Evolutionary conservation across 2,113 vertebrate genomes (phyloP), one percentile per base, ranked within the genome.

Genomic region (Bubo scandiacus): DNA sequence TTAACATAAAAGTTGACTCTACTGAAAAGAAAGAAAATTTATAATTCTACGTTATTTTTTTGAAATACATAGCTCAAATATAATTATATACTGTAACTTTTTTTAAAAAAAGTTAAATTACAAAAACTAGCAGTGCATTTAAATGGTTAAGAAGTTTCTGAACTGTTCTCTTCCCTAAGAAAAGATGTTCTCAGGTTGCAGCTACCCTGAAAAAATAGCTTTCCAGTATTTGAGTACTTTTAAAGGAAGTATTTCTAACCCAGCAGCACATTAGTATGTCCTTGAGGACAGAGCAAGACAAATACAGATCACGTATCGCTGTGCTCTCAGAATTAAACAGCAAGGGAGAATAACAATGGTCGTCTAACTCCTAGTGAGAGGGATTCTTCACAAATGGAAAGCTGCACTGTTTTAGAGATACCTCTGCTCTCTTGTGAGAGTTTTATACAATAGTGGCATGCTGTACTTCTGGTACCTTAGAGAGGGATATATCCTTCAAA

Each of bases 121-220:
- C 51, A 85, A 89, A 82, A 92, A 13, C n/a, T 65, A 51, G 1
- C 15, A 36, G 54, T 68, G 89, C 70, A 85, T 81, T 89, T 80
- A 92, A 96, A 95, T 42, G 42, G 94, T 95, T 96, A 96, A 96
- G 88, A 86, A 88, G 38, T 94, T 95, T 91, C 73, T 75, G 62
- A 94, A 80, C 32, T 26, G 42, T 20, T 86, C 61, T 94, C 58
- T 91, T 85, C 63, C 49, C 62, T 81, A 90, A 66, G 81, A 92
- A 92, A 89, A 95, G 73, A 95, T 21, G 74, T 92, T 96, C 95
- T 96, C 92, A 81, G 40, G 78, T 95, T 96, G 94, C 93, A 97
- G 78, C 81, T 92, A 30, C 83, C 42, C 81, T 82, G 58, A 72
- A 95, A 87, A 95, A 93, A 91, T 1, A 78, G 38, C 73, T 73